Base-by-base conservation (phyloP, 2,888 invertebrate species). In the Xestoiulus laeticollis region DNA sequence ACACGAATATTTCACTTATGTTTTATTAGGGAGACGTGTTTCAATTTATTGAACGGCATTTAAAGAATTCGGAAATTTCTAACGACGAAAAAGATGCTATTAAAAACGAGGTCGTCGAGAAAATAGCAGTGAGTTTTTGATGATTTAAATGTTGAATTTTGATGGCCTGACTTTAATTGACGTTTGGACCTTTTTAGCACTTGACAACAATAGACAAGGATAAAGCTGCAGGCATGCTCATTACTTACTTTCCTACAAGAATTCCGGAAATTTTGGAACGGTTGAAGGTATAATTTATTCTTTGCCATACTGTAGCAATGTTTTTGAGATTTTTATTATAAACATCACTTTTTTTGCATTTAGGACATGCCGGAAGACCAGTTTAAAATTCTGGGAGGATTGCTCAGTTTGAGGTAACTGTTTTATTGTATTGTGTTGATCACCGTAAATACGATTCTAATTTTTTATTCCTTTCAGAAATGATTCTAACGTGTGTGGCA, bases 191-290 rank as follows among this genome's bases (percentile, higher is more conserved):
- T 91, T 92, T 94, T 44, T 91, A 93, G 91, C 92, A 93, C 88
- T 91, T 96, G 87, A 92, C 95, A 53, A 92, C 92, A 48, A 94
- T 95, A 85, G 94, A 95, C 91, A 93, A 94, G 89, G 93, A 93
- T 89, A 94, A 94, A 91, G 94, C 94, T n/a, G 94, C 94, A 0
- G 94, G 94, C 90, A 92, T 95, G 87, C 93, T 95, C 59, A 92
- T 94, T 30, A 93, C 94, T 89, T 93, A 94, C 91, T 94, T 94
- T 91, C 92, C 93, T 5, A 91, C 92, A 59, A 89, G 92, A 44
- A 90, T 93, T 30, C 92, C 92, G 78, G 92, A 92, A 89, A 92
- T 94, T 26, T 91, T 91, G 44, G 92, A 92, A 48, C 91, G 93
- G 78, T 90, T 94, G 38, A 91, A 92, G 84, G 90, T 91, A n/a